phyloP scores from a whole-genome alignment of 2,797 vertebrate genomes.

The Pseudopleuronectes americanus region DNA sequence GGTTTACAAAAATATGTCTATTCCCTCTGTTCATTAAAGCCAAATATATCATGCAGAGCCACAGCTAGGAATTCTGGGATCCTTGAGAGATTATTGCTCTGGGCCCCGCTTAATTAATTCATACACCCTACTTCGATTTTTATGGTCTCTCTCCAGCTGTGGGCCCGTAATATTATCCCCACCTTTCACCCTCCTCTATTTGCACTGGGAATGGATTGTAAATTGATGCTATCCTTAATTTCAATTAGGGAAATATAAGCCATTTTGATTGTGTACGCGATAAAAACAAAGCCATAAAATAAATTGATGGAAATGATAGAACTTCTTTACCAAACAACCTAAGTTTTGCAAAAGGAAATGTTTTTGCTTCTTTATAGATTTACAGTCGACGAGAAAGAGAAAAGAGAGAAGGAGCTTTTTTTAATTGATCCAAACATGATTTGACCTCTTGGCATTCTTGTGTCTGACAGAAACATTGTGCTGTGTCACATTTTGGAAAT shows the following conservation, averaged over 20 bases:
- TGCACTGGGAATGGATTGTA: constrained; percentile 42
- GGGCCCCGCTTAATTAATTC: constrained; percentile 78
- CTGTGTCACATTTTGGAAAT: neutral
- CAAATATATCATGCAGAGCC: constrained; percentile 60
- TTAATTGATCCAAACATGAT: constrained; percentile 6
- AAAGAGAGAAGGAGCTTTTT: neutral
- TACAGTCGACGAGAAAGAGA: neutral
- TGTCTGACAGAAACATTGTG: neutral
- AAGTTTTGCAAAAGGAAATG: neutral
- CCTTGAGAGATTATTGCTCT: constrained; percentile 71
- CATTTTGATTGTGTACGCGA: constrained; percentile 28
- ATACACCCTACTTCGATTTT: constrained; percentile 72
- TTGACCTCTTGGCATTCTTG: neutral
- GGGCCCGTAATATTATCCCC: constrained; percentile 63
- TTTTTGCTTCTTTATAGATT: neutral
- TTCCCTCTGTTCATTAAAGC: constrained; percentile 76
- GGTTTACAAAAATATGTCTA: constrained; percentile 55
- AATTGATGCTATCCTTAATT: constrained; percentile 53
- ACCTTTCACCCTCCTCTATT: constrained; percentile 54
- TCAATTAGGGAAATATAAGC: constrained; percentile 58
- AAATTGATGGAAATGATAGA: neutral
- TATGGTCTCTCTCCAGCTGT: constrained; percentile 68
- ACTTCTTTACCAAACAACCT: neutral
- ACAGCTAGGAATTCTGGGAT: constrained; percentile 64
- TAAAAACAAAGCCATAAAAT: constrained; percentile 34